Evolutionary conservation across 2,888 invertebrate genomes (phyloP).

Genomic region (Acrocyrtus sp.): DNA sequence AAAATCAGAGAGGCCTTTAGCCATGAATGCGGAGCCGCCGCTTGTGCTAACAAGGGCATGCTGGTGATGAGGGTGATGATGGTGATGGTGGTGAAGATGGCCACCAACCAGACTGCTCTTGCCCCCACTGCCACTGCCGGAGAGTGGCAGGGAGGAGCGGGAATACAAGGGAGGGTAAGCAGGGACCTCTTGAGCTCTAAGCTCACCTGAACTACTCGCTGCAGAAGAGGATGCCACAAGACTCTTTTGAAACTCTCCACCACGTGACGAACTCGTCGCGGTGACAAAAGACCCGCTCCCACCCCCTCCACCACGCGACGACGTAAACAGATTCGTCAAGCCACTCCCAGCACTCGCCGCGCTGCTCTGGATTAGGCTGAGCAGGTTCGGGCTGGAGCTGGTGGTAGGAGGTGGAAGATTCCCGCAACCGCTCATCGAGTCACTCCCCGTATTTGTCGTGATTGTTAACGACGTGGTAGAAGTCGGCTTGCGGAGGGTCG

Average conservation of each 20-base stretch:
- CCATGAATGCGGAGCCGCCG: slow-evolving; percentile 22
- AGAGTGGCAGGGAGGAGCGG: slow-evolving; percentile 29
- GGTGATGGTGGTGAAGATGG: slow-evolving; percentile 1
- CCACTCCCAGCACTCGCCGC: slow-evolving; percentile 44
- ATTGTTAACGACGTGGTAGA: slow-evolving; percentile 55
- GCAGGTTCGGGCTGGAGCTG: slow-evolving; percentile 53
- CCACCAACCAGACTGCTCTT: slow-evolving; percentile 4
- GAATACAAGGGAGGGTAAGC: slow-evolving; percentile 27
- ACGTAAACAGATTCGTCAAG: slow-evolving; percentile 39
- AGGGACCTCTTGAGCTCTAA: slow-evolving; percentile 38
- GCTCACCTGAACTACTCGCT: slow-evolving; percentile 50
- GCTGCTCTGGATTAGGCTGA: slow-evolving; percentile 51
- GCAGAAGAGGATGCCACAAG: slow-evolving; percentile 9
- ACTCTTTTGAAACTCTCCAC: slow-evolving; percentile 7
- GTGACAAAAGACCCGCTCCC: slow-evolving; percentile 5
- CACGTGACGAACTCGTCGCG: slow-evolving; percentile 3
- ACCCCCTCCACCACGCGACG: slow-evolving; percentile 12
- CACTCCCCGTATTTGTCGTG: slow-evolving; percentile 46
- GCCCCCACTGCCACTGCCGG: slow-evolving; percentile 9
- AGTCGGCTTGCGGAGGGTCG: slow-evolving; percentile 34
- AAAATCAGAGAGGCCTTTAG: slow-evolving; percentile 37
- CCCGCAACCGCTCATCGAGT: slow-evolving; percentile 30
- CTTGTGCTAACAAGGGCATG: slow-evolving; percentile 8
- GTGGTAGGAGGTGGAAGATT: slow-evolving; percentile 54
- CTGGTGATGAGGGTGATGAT: slow-evolving; percentile 13